A percentile compares a stretch with the other conserved stretches of the same genome.
phyloP scores from a whole-genome alignment of 1,140 invertebrate species.

The Lasaia peninsularis region DNA sequence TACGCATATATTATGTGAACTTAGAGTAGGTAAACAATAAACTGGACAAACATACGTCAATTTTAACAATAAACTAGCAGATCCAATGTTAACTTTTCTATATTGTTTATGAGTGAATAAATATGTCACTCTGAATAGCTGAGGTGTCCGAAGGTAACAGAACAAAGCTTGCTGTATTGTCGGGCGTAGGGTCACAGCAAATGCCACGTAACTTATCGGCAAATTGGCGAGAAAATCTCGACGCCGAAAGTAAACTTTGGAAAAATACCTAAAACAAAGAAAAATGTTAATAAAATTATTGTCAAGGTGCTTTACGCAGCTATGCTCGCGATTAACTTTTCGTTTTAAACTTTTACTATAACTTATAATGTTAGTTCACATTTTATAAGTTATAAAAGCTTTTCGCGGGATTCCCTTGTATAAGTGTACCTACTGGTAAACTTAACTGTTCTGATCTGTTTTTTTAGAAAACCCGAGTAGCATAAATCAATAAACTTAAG shows the following conservation, averaged over 20 bases:
- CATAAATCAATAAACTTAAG: no score
- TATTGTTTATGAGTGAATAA: constrained; percentile 63
- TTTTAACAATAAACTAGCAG: constrained; percentile 61
- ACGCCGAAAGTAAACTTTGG: constrained; percentile 47
- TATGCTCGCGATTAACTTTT: no score
- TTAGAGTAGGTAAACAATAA: no score
- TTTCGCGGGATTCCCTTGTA: no score
- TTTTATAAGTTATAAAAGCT: no score
- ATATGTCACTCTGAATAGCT: constrained; percentile 62
- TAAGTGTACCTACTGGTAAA: no score
- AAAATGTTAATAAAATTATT: background rate
- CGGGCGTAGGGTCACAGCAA: constrained; percentile 37
- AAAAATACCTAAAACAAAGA: constrained; percentile 52
- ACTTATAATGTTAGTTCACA: no score
- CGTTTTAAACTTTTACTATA: no score
- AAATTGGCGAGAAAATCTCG: constrained; percentile 64
- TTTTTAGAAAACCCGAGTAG: no score
- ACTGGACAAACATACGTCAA: constrained; percentile 51
- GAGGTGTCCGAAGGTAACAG: constrained; percentile 57
- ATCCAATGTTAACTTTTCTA: constrained; percentile 59
- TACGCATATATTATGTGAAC: no score
- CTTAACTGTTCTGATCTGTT: no score
- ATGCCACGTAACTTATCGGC: constrained; percentile 56
- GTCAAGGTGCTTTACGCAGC: background rate
- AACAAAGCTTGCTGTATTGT: constrained; percentile 46